Percentiles rank a stretch among this genome's conserved stretches.
phyloP scores from a whole-genome alignment of 1,140 invertebrate species.

The Camponotus vicinus region DNA sequence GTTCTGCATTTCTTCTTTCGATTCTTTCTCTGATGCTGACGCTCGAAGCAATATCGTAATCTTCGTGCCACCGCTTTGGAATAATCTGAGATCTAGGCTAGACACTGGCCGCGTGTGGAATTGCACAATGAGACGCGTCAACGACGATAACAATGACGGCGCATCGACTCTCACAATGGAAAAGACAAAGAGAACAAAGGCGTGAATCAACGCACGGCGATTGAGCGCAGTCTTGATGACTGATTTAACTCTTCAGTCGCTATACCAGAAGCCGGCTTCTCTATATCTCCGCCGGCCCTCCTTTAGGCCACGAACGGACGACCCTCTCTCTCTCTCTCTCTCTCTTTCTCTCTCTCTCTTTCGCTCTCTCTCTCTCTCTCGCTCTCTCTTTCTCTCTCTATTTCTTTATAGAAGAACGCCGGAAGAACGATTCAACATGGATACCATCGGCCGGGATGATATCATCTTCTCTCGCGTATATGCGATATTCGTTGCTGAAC shows the following conservation, averaged over 20 bases:
- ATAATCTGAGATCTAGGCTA: conserved; percentile 75
- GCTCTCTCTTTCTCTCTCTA: not conserved
- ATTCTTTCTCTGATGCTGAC: not conserved
- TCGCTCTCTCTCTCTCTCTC: not conserved
- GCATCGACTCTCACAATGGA: conserved; percentile 11
- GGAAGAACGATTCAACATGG: conserved; percentile 49
- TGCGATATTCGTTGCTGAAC: conserved; percentile 35
- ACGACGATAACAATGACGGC: conserved; percentile 35
- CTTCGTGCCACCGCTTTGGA: conserved; percentile 67
- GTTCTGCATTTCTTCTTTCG: not conserved
- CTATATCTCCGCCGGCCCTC: conserved; percentile 21
- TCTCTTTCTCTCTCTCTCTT: not conserved
- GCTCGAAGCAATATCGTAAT: conserved; percentile 38
- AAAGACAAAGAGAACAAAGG: conserved; percentile 30
- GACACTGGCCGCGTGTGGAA: conserved; percentile 68
- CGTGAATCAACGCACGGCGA: conserved; percentile 56
- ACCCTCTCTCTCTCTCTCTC: conserved; percentile 23
- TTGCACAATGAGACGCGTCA: conserved; percentile 60
- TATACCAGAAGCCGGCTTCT: conserved; percentile 38
- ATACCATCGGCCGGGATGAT: conserved; percentile 31
- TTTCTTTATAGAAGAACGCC: conserved; percentile 50
- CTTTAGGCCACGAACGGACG: conserved; percentile 62
- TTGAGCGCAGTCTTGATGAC: conserved; percentile 55
- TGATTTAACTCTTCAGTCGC: conserved; percentile 42
- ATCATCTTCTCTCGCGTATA: conserved; percentile 9